phyloP scores from a whole-genome alignment of 53 echinoderm and acorn worm genomes.

The Crossaster papposus region DNA sequence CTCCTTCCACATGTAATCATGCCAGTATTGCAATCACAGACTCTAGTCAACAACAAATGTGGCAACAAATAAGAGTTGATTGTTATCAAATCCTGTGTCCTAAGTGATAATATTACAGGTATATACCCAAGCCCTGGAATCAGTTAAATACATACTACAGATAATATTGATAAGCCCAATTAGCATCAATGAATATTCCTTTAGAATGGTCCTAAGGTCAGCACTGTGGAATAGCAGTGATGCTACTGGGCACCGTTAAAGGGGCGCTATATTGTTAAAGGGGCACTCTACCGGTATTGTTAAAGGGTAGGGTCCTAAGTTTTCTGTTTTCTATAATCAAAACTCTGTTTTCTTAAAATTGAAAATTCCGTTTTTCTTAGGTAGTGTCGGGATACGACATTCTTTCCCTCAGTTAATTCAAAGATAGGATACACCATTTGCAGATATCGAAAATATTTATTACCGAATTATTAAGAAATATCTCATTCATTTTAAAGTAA shows the following conservation, averaged over 20 bases:
- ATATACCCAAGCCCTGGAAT: not conserved
- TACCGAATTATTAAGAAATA: no score
- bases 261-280: not conserved
- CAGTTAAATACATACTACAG: not conserved
- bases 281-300: no score
- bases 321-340: no score
- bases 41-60: not conserved
- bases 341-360: no score
- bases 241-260: constrained; percentile 20
- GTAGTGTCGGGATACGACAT: no score
- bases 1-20: not conserved
- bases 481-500: no score
- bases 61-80: not conserved
- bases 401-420: no score
- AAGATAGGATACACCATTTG: no score
- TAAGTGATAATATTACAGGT: no score
- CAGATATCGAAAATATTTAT: no score
- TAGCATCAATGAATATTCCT: constrained; percentile 16
- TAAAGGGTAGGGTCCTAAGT: no score
- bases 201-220: not conserved
- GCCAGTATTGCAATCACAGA: not conserved
- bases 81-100: not conserved
- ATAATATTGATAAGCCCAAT: constrained; percentile 13
- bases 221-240: not conserved
- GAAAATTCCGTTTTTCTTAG: no score